Percentiles rank a stretch among this genome's conserved stretches.
phyloP scores from a whole-genome alignment of 1,140 invertebrate species.

The Prorops nasuta region DNA sequence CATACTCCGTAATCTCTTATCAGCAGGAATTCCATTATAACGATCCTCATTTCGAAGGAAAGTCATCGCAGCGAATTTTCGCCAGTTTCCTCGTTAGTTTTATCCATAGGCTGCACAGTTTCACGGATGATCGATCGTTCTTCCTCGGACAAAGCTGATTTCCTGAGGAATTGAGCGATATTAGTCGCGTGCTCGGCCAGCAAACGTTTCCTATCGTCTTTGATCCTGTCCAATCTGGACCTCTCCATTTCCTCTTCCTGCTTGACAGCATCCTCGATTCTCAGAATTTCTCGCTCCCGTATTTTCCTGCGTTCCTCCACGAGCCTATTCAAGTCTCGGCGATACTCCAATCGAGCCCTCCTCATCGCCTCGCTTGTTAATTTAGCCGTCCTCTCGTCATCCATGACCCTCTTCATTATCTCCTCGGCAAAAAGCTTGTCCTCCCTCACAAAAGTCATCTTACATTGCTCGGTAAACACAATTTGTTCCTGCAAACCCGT shows the following conservation, averaged over 20 bases:
- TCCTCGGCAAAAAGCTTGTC: constrained; percentile 34
- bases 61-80: no score
- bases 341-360: constrained; percentile 27
- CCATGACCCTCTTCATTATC: constrained; percentile 30
- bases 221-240: constrained; percentile 37
- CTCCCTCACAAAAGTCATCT: constrained; percentile 16
- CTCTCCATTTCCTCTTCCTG: constrained; percentile 84
- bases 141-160: constrained; percentile 21
- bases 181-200: constrained; percentile 29
- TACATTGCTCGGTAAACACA: constrained; percentile 27
- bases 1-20: no score
- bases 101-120: background rate
- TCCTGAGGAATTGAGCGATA: constrained; percentile 31
- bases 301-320: constrained; percentile 30
- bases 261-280: constrained; percentile 59
- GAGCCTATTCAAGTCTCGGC: constrained; percentile 31
- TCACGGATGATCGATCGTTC: constrained; percentile 21
- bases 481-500: constrained; percentile 33
- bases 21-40: no score
- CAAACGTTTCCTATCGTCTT: constrained; percentile 29
- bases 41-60: no score
- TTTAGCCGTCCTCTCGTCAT: constrained; percentile 28
- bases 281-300: constrained; percentile 24
- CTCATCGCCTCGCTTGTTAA: constrained; percentile 27
- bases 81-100: background rate